These are phyloP conservation scores for Ophion ventricosus DNA, from an alignment of 2,888 invertebrate genomes.

Conservation along the genomic window DNA sequence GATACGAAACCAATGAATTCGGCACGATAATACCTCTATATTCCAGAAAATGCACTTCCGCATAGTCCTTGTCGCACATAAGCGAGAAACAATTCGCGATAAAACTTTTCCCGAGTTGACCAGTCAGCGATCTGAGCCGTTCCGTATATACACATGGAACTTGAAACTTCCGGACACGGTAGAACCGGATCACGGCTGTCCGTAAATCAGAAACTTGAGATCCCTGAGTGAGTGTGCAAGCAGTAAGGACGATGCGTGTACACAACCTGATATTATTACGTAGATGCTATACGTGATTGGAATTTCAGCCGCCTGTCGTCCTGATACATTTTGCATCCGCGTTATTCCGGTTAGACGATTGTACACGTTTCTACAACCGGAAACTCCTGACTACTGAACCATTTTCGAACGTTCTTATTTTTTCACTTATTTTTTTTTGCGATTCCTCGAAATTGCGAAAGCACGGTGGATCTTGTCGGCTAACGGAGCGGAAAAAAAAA, in stretches of 20 bases:
- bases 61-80: not conserved
- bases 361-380: constrained; percentile 24
- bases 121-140: not conserved
- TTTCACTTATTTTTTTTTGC: not conserved
- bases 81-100: not conserved
- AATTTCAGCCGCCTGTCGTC: constrained; percentile 27
- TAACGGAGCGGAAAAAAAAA: not conserved
- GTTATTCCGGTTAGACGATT: constrained; percentile 26
- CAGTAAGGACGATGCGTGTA: constrained; percentile 12
- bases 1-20: too few species aligned
- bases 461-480: not conserved
- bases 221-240: constrained; percentile 21
- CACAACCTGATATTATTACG: constrained; percentile 35
- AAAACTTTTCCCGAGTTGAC: not conserved
- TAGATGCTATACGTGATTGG: constrained; percentile 27
- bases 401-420: not conserved
- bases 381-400: not conserved
- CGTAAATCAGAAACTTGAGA: constrained; percentile 43
- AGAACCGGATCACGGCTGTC: constrained; percentile 38
- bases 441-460: not conserved
- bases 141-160: not conserved
- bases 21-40: too few species aligned
- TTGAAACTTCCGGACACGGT: constrained; percentile 26
- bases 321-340: constrained; percentile 8
- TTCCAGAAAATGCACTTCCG: not conserved